phyloP scores from a whole-genome alignment of 2,888 invertebrate genomes.

The Drosophila setosimentum region DNA sequence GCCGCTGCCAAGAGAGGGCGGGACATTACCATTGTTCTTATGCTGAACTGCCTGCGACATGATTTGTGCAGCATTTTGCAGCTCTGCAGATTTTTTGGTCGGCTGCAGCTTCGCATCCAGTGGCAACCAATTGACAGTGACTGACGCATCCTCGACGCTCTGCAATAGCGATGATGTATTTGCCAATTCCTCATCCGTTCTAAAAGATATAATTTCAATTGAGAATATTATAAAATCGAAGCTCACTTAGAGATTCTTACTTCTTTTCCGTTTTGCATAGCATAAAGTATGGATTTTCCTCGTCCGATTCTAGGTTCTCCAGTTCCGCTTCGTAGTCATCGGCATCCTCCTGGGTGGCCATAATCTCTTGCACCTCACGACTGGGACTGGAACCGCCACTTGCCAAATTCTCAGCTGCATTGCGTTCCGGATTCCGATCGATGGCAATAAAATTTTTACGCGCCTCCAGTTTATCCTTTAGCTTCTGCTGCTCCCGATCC shows the following conservation, averaged over 20 bases:
- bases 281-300: slow-evolving; percentile 51
- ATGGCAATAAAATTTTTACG: slow-evolving; percentile 83
- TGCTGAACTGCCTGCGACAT: slow-evolving; percentile 83
- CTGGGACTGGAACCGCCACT: slow-evolving; percentile 96
- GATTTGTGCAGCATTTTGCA: slow-evolving; percentile 83
- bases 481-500: slow-evolving; percentile 83
- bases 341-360: slow-evolving; percentile 88
- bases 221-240: neutral
- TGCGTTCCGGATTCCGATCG: slow-evolving; percentile 79
- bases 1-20: slow-evolving; percentile 61
- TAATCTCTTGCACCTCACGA: slow-evolving; percentile 94
- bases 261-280: slow-evolving; percentile 38
- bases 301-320: slow-evolving; percentile 56
- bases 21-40: slow-evolving; percentile 71
- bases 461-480: slow-evolving; percentile 80
- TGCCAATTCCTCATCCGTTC: slow-evolving; percentile 50
- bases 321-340: slow-evolving; percentile 62
- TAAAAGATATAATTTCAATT: neutral
- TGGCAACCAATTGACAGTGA: slow-evolving; percentile 44
- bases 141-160: slow-evolving; percentile 35
- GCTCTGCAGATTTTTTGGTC: slow-evolving; percentile 81
- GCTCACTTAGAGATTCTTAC: slow-evolving; percentile 9
- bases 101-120: slow-evolving; percentile 76
- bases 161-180: slow-evolving; percentile 55
- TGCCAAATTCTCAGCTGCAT: slow-evolving; percentile 85